Percentiles rank a stretch among this genome's conserved stretches.
Conservation (phyloP, 1,140 invertebrate species). For the Psilanteris sp. region DNA sequence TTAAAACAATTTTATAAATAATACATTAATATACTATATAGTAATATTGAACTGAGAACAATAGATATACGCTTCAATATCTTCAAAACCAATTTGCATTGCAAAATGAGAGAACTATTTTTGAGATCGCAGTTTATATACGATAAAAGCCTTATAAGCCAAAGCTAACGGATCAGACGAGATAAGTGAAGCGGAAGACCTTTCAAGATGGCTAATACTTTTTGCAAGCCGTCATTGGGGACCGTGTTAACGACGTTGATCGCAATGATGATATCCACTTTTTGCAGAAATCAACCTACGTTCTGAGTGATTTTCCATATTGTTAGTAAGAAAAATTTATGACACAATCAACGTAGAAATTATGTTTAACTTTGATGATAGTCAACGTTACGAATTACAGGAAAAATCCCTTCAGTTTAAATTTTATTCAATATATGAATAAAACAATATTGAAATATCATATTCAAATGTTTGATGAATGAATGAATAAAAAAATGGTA, state of each 20-base stretch:
- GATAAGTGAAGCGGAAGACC: conserved; percentile 42
- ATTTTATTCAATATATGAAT: conserved; percentile 2
- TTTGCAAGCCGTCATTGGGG: conserved; percentile 18
- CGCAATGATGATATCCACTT: conserved; percentile 39
- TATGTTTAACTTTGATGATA: conserved; percentile 2
- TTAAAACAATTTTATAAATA: too few relatives aligned
- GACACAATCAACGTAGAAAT: conserved; percentile 11
- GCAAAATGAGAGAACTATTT: conserved; percentile 24
- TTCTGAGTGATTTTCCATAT: conserved; percentile 52
- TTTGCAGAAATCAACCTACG: conserved; percentile 14
- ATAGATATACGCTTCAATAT: conserved; percentile 13
- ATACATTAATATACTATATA: too few relatives aligned
- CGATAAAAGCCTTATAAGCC: conserved; percentile 44
- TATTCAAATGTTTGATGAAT: too few relatives aligned
- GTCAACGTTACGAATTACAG: too few relatives aligned
- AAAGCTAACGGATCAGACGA: conserved; percentile 41
- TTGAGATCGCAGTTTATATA: conserved; percentile 36
- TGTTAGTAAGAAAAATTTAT: conserved; percentile 1
- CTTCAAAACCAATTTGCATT: conserved; percentile 25
- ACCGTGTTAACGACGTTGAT: conserved; percentile 50
- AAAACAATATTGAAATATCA: too few relatives aligned
- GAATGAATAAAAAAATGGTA: too few relatives aligned
- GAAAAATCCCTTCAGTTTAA: neutral
- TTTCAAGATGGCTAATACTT: conserved; percentile 56
- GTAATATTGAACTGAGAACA: neutral